A percentile compares a stretch with the other conserved stretches of the same genome.
Conservation (phyloP, 2,888 invertebrate genomes). For the Scelioninae gen. 1 region DNA sequence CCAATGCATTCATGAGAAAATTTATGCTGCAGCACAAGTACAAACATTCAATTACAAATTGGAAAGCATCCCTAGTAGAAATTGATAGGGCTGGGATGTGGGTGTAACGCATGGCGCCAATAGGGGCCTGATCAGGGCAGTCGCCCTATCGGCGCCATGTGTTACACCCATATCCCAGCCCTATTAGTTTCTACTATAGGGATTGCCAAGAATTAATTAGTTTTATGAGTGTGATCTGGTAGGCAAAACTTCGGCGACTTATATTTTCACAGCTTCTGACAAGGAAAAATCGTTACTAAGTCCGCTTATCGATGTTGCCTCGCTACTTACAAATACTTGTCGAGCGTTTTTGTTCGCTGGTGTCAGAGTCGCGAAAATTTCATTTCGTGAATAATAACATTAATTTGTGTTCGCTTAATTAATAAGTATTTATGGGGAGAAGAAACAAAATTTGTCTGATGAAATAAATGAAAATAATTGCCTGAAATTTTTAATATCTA, state of each 20-base stretch:
- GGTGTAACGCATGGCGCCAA: too few species aligned
- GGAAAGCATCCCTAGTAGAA: too few species aligned
- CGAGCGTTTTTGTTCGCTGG: too few species aligned
- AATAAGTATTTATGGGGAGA: background rate
- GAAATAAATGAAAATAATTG: slow-evolving; percentile 40
- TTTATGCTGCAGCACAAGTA: slow-evolving; percentile 63
- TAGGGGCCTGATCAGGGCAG: too few species aligned
- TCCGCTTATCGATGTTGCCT: background rate
- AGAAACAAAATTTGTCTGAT: background rate
- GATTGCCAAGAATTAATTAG: slow-evolving; percentile 25
- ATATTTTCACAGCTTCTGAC: background rate
- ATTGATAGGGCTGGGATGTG: too few species aligned
- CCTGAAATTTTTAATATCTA: slow-evolving; percentile 85
- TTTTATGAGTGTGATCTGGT: background rate
- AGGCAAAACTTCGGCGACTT: too few species aligned
- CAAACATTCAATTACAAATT: slow-evolving; percentile 4
- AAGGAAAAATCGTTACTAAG: background rate
- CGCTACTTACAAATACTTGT: slow-evolving; percentile 3
- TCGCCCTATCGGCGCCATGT: too few species aligned
- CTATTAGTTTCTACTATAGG: too few species aligned
- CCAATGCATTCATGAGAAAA: slow-evolving; percentile 83
- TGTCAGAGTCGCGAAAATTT: background rate
- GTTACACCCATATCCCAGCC: too few species aligned
- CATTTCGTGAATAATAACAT: background rate
- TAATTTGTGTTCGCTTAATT: background rate